Evolutionary conservation across 2,113 vertebrate genomes (phyloP).

Genomic region (Abramis brama): DNA sequence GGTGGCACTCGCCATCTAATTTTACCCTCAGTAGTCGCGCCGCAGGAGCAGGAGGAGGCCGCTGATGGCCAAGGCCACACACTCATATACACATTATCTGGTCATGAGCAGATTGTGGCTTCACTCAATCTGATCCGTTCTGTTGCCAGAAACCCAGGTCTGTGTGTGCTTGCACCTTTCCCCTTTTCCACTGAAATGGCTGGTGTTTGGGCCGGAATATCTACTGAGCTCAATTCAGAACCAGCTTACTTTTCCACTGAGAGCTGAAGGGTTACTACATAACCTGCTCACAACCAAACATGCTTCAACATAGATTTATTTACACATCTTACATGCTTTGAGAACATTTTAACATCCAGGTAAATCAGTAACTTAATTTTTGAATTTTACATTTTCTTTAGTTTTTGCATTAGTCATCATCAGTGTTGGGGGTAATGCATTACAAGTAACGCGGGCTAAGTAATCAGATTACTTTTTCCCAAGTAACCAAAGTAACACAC

Average conservation of each 20-base stretch:
- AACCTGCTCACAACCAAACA: neutral
- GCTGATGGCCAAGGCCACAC: constrained; percentile 38
- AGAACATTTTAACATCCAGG: neutral
- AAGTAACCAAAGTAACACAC: no score
- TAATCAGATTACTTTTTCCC: no score
- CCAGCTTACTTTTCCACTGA: neutral
- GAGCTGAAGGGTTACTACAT: neutral
- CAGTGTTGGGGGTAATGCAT: no score
- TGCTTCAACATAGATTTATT: neutral
- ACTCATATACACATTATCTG: constrained; percentile 24
- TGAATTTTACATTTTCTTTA: no score
- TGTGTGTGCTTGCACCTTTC: neutral
- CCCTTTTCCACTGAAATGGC: neutral
- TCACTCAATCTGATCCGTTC: neutral
- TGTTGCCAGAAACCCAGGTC: constrained; percentile 19
- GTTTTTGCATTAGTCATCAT: no score
- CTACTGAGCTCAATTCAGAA: neutral
- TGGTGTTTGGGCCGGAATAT: neutral
- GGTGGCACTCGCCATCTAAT: constrained; percentile 54
- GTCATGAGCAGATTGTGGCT: constrained; percentile 19
- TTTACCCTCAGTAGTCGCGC: constrained; percentile 42
- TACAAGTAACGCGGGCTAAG: no score
- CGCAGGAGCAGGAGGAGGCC: constrained; percentile 40
- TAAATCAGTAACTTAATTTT: no score
- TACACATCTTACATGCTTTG: neutral